Base-by-base conservation (phyloP, 2,888 invertebrate genomes). In the Ophion obscuratus region DNA sequence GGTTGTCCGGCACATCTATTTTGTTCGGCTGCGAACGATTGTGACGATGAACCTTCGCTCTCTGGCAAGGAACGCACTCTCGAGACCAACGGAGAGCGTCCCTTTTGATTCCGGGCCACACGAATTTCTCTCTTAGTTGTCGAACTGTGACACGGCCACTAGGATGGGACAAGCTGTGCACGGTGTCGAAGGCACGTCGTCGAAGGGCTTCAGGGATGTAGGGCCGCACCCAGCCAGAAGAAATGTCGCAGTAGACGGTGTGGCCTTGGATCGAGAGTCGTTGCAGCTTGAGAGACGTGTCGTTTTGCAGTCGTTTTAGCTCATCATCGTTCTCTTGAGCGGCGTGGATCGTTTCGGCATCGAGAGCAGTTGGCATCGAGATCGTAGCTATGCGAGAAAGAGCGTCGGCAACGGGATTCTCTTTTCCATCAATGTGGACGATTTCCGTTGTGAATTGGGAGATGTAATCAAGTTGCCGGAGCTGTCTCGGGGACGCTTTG, bases 31-130 rank as follows among this genome's bases (percentile, higher is more conserved):
- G n/a, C n/a, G n/a, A n/a, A n/a, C n/a, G n/a, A n/a, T n/a, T n/a
- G n/a, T n/a, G n/a, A n/a, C n/a, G n/a, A n/a, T n/a, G n/a, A n/a
- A n/a, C n/a, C n/a, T n/a, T n/a, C n/a, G n/a, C n/a, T n/a, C 85
- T 81, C 84, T 93, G 92, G 82, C 92, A 93, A 0, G 85, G 62
- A 2, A 89, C 27, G 82, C 93, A 93, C 10, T 88, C 88, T n/a
- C n/a, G n/a, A n/a, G n/a, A n/a, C n/a, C n/a, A n/a, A n/a, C n/a
- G n/a, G n/a, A n/a, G n/a, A n/a, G n/a, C n/a, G n/a, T n/a, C n/a
- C n/a, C n/a, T 88, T 1, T 84, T 81, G 66, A 92, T 90, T 4
- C 57, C 68, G 2, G 90, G 91, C 90, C 91, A 92, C 3, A 89
- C 82, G 64, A 88, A 91, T 76, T 88, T 88, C 61, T 86, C 74